These are phyloP conservation scores for Vanacampus margaritifer DNA, from an alignment of 2,113 vertebrate species.

Conservation along the genomic window DNA sequence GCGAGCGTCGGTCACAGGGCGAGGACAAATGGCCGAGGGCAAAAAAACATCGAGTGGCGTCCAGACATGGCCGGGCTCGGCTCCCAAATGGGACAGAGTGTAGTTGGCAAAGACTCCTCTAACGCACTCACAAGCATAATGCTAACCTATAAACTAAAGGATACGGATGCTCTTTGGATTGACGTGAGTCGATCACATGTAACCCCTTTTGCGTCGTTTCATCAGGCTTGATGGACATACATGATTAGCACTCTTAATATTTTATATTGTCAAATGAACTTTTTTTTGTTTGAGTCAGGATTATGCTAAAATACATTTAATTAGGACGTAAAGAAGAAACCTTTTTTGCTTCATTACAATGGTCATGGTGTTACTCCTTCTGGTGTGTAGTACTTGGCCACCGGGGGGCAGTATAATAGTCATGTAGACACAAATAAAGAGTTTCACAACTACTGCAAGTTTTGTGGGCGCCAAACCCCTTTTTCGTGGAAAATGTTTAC, in stretches of 20 bases:
- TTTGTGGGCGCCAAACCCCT: too few species aligned
- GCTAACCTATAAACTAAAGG: not conserved
- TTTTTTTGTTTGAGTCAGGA: too few species aligned
- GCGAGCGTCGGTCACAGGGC: not conserved
- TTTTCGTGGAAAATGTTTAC: too few species aligned
- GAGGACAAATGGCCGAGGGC: not conserved
- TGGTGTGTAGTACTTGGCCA: not conserved
- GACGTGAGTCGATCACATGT: not conserved
- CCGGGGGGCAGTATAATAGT: not conserved
- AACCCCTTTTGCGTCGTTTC: not conserved
- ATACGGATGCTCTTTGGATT: not conserved
- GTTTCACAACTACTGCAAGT: not conserved
- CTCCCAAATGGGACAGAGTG: not conserved
- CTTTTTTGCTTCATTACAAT: not conserved
- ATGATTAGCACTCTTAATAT: too few species aligned
- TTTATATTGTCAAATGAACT: too few species aligned
- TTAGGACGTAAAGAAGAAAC: too few species aligned
- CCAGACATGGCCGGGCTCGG: not conserved
- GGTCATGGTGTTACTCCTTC: not conserved
- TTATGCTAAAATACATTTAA: too few species aligned
- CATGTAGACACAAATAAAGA: not conserved
- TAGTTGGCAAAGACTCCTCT: not conserved
- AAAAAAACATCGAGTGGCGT: constrained; percentile 1
- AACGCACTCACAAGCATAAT: not conserved
- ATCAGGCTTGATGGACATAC: too few species aligned